These are phyloP conservation scores for Pseudomyrmex sp. DNA, from an alignment of 1,140 invertebrate species.

Conservation along the genomic window DNA sequence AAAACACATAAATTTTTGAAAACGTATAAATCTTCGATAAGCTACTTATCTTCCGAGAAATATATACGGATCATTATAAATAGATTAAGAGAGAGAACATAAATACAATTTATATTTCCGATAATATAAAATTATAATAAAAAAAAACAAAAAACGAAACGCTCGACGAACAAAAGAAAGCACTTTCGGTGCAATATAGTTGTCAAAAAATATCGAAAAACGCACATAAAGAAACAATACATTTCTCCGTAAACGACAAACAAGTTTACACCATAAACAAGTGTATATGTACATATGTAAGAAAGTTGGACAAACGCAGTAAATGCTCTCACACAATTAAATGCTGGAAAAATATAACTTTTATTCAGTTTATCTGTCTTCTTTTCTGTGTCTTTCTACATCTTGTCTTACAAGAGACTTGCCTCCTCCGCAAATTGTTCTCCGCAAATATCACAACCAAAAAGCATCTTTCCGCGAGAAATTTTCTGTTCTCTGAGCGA, in stretches of 20 bases:
- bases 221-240: no score
- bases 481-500: constrained; percentile 52
- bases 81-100: no score
- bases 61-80: neutral
- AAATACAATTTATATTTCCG: neutral
- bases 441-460: constrained; percentile 60
- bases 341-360: constrained; percentile 81
- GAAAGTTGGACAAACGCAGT: constrained; percentile 57
- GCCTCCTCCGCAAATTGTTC: constrained; percentile 5
- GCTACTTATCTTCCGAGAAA: neutral
- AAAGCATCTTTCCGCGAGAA: constrained; percentile 48
- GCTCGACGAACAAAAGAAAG: constrained; percentile 44
- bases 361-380: constrained; percentile 71
- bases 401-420: constrained; percentile 25
- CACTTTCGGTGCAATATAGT: neutral
- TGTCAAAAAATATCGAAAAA: no score
- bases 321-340: constrained; percentile 62
- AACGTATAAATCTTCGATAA: constrained; percentile 20
- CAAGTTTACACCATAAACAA: constrained; percentile 29
- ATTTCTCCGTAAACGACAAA: no score
- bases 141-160: neutral
- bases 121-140: neutral
- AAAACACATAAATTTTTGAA: neutral
- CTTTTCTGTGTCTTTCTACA: constrained; percentile 39
- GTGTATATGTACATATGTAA: constrained; percentile 27